Evolutionary conservation across 2,888 invertebrate genomes (phyloP).

Genomic region (Elegia similella): DNA sequence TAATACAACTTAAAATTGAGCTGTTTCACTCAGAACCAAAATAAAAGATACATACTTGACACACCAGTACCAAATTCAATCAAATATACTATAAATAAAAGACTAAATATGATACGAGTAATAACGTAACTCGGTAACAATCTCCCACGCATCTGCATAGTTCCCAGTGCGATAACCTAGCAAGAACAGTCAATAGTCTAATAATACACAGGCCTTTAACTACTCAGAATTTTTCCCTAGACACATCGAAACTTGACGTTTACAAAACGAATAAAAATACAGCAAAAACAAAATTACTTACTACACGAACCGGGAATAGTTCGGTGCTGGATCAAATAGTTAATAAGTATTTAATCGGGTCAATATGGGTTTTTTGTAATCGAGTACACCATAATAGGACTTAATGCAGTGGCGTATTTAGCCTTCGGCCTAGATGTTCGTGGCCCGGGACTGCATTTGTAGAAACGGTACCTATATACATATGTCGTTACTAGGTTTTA

Average conservation of each 20-base stretch:
- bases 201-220: constrained; percentile 8
- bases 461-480: no score
- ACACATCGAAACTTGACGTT: constrained; percentile 19
- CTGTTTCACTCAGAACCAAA: background rate
- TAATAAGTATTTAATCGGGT: constrained; percentile 31
- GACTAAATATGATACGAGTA: background rate
- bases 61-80: background rate
- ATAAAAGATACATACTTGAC: background rate
- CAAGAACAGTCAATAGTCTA: constrained; percentile 7
- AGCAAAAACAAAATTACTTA: constrained; percentile 23
- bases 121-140: background rate
- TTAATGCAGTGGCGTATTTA: background rate
- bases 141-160: constrained; percentile 13
- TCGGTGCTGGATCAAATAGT: constrained; percentile 27
- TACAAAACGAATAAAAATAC: constrained; percentile 13
- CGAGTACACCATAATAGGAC: constrained; percentile 21
- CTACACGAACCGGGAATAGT: constrained; percentile 29
- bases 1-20: no score
- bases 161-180: constrained; percentile 6
- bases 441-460: no score
- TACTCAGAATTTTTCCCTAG: constrained; percentile 23
- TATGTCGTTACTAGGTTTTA: no score
- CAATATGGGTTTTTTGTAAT: constrained; percentile 25
- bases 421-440: no score
- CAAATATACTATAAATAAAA: background rate